These are phyloP conservation scores for Decapterus maruadsi DNA, from an alignment of 2,797 vertebrate species.

Conservation along the genomic window DNA sequence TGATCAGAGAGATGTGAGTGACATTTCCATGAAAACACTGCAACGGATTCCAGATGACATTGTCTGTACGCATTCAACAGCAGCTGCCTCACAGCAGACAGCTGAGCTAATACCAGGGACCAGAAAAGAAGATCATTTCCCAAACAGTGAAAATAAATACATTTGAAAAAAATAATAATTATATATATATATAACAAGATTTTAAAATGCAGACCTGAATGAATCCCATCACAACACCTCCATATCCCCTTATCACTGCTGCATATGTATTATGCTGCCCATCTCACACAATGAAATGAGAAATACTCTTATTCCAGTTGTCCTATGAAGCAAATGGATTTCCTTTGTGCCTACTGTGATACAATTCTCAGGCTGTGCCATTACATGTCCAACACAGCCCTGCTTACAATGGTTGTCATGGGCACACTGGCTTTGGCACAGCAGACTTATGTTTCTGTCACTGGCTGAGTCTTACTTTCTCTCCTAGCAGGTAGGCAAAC, in stretches of 20 bases:
- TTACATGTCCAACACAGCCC: constrained; percentile 50
- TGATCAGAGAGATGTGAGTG: constrained; percentile 6
- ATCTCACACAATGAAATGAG: constrained; percentile 43
- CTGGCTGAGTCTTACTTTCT: constrained; percentile 15
- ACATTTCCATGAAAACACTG: constrained; percentile 19
- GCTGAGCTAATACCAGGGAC: constrained; percentile 45
- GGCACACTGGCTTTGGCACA: constrained; percentile 54
- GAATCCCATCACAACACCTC: constrained; percentile 40
- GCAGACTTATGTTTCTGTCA: constrained; percentile 21
- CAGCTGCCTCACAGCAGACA: constrained; percentile 23
- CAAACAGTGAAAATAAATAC: constrained; percentile 2
- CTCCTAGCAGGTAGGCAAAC: constrained; percentile 26
- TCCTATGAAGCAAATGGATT: constrained; percentile 57
- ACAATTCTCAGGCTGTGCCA: constrained; percentile 57
- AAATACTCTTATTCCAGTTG: constrained; percentile 51
- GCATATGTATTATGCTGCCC: constrained; percentile 41
- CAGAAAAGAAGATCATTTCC: constrained; percentile 31
- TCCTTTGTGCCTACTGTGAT: constrained; percentile 56
- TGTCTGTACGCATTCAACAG: constrained; percentile 28
- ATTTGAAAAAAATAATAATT: too few species aligned
- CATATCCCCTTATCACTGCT: constrained; percentile 53
- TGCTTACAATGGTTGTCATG: constrained; percentile 67
- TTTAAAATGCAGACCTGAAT: constrained; percentile 27
- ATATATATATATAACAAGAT: not conserved
- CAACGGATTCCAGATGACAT: constrained; percentile 29